These are phyloP conservation scores for Athene cunicularia DNA, from an alignment of 2,113 vertebrate species.

Conservation along the genomic window DNA sequence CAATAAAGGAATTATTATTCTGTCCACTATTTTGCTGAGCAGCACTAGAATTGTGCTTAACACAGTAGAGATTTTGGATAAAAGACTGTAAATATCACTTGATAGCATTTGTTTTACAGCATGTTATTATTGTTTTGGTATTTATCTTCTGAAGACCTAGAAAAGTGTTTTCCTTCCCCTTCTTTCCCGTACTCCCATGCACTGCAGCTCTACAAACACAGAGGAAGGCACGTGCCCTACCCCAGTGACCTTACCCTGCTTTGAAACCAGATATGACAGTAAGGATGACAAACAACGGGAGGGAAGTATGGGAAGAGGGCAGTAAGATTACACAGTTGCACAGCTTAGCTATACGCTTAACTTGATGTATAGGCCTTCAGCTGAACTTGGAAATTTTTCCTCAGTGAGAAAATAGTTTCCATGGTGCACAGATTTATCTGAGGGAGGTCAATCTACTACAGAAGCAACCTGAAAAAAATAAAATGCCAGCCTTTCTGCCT, in stretches of 20 bases:
- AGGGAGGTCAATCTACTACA: conserved; percentile 55
- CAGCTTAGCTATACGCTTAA: conserved; percentile 48
- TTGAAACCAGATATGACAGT: conserved; percentile 47
- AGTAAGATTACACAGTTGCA: conserved; percentile 52
- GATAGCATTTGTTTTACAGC: conserved; percentile 29
- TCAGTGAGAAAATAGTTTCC: conserved; percentile 63
- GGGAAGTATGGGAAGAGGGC: conserved; percentile 54
- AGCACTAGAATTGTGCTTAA: neutral
- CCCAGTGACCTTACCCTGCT: conserved; percentile 10
- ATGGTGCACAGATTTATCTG: conserved; percentile 63
- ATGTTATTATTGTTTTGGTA: conserved; percentile 6
- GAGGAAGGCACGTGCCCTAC: neutral
- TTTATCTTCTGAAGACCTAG: conserved; percentile 3
- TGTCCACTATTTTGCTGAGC: neutral
- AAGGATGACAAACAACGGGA: conserved; percentile 38
- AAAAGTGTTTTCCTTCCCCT: neutral
- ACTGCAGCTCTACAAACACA: neutral
- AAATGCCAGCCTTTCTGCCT: conserved; percentile 31
- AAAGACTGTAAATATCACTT: neutral
- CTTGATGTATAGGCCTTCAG: conserved; percentile 54
- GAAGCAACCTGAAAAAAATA: neutral
- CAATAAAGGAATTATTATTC: neutral
- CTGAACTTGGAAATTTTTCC: conserved; percentile 61
- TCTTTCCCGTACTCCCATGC: neutral
- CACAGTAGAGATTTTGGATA: neutral